Percentiles rank a stretch among this genome's conserved stretches.
Evolutionary conservation across 2,113 vertebrate species (phyloP).

Genomic region (Mohoua ochrocephala): DNA sequence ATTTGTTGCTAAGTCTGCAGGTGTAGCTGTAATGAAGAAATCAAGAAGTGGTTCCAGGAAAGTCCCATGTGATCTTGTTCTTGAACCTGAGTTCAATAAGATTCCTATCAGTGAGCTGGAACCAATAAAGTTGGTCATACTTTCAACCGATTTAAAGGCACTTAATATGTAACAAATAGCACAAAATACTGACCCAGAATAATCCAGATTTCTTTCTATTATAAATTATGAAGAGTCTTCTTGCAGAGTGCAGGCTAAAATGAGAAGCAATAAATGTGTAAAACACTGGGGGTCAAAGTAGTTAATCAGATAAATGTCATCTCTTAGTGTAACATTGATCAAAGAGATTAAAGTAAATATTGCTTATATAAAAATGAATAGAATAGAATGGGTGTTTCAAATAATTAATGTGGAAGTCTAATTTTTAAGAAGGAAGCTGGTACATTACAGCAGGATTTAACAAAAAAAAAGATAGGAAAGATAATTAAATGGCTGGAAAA

Average conservation of each 20-base stretch:
- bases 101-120: not conserved
- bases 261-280: not conserved
- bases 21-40: not conserved
- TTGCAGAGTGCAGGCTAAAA: not conserved
- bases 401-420: not conserved
- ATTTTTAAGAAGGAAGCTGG: not conserved
- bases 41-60: not conserved
- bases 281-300: not conserved
- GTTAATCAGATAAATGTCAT: not conserved
- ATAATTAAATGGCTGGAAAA: not conserved
- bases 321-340: no score
- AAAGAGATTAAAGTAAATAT: not conserved
- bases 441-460: not conserved
- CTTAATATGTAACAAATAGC: not conserved
- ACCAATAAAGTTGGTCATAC: no score
- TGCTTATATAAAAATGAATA: not conserved
- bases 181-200: not conserved
- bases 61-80: not conserved
- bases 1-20: not conserved
- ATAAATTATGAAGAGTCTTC: not conserved
- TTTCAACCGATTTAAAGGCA: not conserved
- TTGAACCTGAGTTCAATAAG: not conserved
- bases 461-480: not conserved
- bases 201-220: not conserved
- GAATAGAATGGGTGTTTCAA: not conserved